These are phyloP conservation scores for Dyspetes luteomarginatus DNA, from an alignment of 2,888 invertebrate species.

Conservation along the genomic window DNA sequence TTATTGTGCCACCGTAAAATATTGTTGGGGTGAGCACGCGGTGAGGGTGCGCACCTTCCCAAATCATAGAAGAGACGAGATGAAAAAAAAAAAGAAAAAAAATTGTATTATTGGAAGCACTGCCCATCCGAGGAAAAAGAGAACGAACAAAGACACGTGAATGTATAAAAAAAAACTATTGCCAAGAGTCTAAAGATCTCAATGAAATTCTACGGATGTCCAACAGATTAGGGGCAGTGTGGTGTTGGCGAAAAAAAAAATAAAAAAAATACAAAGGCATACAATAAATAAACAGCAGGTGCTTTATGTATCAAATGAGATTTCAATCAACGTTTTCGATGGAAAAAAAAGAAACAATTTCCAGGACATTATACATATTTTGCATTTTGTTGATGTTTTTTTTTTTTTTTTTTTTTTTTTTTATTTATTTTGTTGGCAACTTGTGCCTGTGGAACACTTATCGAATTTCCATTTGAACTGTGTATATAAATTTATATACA, in stretches of 20 bases:
- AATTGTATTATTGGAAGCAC: slow-evolving; percentile 56
- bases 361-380: slow-evolving; percentile 74
- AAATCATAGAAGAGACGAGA: slow-evolving; percentile 61
- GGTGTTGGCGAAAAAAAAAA: slow-evolving; percentile 64
- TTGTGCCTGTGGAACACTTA: slow-evolving; percentile 84
- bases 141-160: slow-evolving; percentile 16
- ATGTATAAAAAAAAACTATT: too few species aligned
- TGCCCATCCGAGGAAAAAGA: slow-evolving; percentile 63
- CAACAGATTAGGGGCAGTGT: slow-evolving; percentile 70
- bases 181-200: slow-evolving; percentile 25
- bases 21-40: slow-evolving; percentile 67
- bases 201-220: slow-evolving; percentile 25
- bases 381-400: slow-evolving; percentile 73
- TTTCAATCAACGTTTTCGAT: slow-evolving; percentile 62
- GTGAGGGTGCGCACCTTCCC: slow-evolving; percentile 82
- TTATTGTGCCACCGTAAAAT: slow-evolving; percentile 60
- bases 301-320: slow-evolving; percentile 64
- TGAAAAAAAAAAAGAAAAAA: slow-evolving; percentile 39
- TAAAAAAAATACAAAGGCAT: slow-evolving; percentile 58
- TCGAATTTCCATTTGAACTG: slow-evolving; percentile 75
- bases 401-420: slow-evolving; percentile 70
- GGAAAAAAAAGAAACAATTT: slow-evolving; percentile 64
- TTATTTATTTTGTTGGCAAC: slow-evolving; percentile 82
- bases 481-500: slow-evolving; percentile 72
- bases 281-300: slow-evolving; percentile 66